Conservation (phyloP, 2,113 vertebrate genomes). For the Erinaceus europaeus region DNA sequence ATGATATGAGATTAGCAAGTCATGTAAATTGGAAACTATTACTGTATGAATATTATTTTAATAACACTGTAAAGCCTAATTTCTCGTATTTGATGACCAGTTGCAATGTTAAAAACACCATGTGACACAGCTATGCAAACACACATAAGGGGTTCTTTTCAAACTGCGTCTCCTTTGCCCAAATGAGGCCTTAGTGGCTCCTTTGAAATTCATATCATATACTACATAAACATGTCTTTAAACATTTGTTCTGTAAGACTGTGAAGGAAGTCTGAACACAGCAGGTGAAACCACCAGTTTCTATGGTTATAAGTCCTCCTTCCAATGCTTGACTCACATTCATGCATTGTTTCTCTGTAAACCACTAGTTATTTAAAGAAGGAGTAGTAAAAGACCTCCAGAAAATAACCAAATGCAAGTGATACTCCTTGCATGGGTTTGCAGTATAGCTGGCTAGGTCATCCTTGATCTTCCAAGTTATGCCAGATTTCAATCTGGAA, state of each 20-base stretch:
- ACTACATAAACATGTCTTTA: background rate
- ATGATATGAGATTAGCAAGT: background rate
- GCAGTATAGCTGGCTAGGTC: background rate
- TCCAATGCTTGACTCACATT: background rate
- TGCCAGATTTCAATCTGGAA: background rate
- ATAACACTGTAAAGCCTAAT: conserved; percentile 55
- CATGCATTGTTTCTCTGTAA: background rate
- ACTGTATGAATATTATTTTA: background rate
- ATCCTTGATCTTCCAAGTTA: background rate
- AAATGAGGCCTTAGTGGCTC: conserved; percentile 12
- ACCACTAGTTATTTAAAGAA: background rate
- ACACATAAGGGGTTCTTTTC: conserved; percentile 2
- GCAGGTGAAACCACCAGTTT: background rate
- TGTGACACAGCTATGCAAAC: conserved; percentile 9
- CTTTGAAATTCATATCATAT: conserved; percentile 38
- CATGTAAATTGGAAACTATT: background rate
- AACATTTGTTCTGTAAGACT: background rate
- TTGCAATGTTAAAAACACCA: conserved; percentile 41
- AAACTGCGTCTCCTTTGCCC: conserved; percentile 26
- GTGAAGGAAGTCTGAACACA: background rate
- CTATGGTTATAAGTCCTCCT: background rate
- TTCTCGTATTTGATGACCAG: conserved; percentile 58
- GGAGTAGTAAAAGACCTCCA: background rate
- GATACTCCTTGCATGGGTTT: background rate
- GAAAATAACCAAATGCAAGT: background rate